These are phyloP conservation scores for Lysandra bellargus DNA, from an alignment of 2,888 invertebrate genomes.

Conservation along the genomic window DNA sequence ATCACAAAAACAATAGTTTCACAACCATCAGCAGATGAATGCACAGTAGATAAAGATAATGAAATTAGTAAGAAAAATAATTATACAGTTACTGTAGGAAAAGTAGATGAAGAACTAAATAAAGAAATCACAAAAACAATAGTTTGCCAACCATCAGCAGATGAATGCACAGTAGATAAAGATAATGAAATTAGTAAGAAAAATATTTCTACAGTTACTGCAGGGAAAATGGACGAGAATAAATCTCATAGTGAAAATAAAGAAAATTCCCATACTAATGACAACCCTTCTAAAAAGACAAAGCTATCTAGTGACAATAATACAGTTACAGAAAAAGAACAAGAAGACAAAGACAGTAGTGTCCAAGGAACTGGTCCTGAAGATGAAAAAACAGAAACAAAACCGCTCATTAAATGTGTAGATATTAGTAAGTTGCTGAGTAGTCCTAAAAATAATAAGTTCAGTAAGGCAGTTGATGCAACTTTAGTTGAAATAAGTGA, in stretches of 20 bases:
- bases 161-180: neutral
- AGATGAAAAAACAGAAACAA: constrained; percentile 38
- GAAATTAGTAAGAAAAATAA: neutral
- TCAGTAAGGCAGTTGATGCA: constrained; percentile 26
- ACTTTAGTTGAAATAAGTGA: constrained; percentile 36
- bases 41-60: neutral
- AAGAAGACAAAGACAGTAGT: neutral
- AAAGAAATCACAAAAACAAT: no score
- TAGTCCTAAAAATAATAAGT: constrained; percentile 47
- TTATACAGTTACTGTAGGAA: neutral
- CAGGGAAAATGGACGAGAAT: constrained; percentile 1
- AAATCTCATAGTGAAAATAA: constrained; percentile 23
- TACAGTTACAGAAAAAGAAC: constrained; percentile 12
- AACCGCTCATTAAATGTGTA: constrained; percentile 67
- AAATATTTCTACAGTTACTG: neutral
- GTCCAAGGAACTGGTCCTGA: neutral
- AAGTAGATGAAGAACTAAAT: neutral
- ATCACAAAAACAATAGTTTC: no score
- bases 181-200: neutral
- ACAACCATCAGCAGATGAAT: no score
- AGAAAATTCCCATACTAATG: constrained; percentile 16
- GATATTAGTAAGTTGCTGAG: constrained; percentile 64
- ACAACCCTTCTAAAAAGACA: constrained; percentile 12
- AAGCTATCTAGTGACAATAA: constrained; percentile 35
- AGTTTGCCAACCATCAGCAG: no score